Evolutionary conservation across 2,113 vertebrate genomes (phyloP), one percentile per base, ranked within the genome.

Genomic region (Isurus oxyrinchus): DNA sequence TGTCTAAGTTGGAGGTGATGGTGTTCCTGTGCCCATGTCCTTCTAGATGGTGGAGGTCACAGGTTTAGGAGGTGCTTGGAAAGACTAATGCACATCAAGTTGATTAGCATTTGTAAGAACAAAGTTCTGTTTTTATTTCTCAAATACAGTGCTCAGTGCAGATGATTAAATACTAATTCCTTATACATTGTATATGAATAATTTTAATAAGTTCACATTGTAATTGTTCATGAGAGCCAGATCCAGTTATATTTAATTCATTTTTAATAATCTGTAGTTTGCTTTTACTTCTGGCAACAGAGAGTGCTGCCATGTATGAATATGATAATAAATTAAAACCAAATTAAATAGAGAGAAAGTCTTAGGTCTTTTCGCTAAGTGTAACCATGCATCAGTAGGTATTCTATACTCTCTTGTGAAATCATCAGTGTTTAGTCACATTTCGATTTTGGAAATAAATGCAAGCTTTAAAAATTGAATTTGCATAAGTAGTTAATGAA

Each of bases 211-310:
- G 67, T 72, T 95, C 66, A 44, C 27, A 55, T 95, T 95, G 35
- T 95, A 72, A 95, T 95, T 95, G 49, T 95, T 72, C 67, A 95
- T 72, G 25, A 95, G 94, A 31, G 94, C 67, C 63, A 69, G 94
- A 95, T 95, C 44, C 40, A 53, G 88, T 91, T 91, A 91, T 91
- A 91, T 91, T 69, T 95, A 95, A 95, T 69, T 95, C 63, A 91
- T 69, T 95, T 95, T 69, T 67, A 95, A 95, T 95, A 49, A 69
- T 49, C 88, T 91, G 55, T 35, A 91, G 88, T 91, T 91, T 91
- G 88, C 40, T 49, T 95, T 67, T 67, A 67, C 63, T 95, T 63
- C 63, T 67, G 63, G 63, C 94, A 95, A 44, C 61, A 69, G 63
- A 95, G 94, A 95, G 88, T 14, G 94, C 63, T 95, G 35, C 63